phyloP scores from a whole-genome alignment of 37 sponge, comb jelly and placozoan species.

The Cladorhizidae sp. region DNA sequence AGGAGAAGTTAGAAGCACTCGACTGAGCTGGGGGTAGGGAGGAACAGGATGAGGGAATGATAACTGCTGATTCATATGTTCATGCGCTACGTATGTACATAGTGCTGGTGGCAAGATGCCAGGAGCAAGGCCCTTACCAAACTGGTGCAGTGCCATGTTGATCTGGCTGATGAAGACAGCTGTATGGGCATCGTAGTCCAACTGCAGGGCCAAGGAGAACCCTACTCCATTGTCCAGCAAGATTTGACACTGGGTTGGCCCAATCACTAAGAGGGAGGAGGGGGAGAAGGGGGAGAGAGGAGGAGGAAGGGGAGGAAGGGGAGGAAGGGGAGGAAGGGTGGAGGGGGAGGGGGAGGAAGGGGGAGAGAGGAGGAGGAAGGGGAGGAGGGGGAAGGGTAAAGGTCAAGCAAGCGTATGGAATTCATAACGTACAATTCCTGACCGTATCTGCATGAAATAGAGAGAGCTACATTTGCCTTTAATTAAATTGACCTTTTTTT shows the following conservation, averaged over 20 bases:
- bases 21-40: slow-evolving; percentile 4
- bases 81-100: not conserved
- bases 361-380: too few species aligned
- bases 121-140: not conserved
- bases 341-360: too few species aligned
- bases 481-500: too few species aligned
- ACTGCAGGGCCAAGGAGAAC: slow-evolving; percentile 19
- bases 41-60: slow-evolving; percentile 1
- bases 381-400: too few species aligned
- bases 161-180: slow-evolving; percentile 44
- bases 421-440: too few species aligned
- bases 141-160: slow-evolving; percentile 31
- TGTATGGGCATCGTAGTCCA: slow-evolving; percentile 19
- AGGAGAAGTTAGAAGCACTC: slow-evolving; percentile 9
- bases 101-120: not conserved
- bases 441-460: too few species aligned
- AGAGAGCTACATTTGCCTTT: too few species aligned
- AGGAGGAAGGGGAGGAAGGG: too few species aligned
- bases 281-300: not conserved
- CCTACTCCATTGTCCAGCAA: slow-evolving; percentile 42
- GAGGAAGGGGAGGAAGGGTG: too few species aligned
- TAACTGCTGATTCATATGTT: not conserved
- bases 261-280: not conserved
- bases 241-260: slow-evolving; percentile 6
- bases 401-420: too few species aligned